These are phyloP conservation scores for Thrips palmi DNA, from an alignment of 1,140 invertebrate genomes.

Conservation along the genomic window DNA sequence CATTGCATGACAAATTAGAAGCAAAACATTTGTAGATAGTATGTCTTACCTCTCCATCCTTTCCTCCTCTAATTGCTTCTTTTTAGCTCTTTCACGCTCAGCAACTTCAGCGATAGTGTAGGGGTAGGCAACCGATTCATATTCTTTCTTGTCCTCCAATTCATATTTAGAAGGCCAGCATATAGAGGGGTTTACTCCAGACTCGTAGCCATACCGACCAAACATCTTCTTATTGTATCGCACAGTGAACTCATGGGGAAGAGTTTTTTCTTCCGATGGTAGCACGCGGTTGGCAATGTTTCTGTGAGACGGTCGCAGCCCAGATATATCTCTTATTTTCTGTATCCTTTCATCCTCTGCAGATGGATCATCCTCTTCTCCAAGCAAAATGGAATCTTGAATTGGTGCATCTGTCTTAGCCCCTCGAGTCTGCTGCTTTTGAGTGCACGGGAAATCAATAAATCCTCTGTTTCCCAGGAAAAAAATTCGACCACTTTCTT, in stretches of 20 bases:
- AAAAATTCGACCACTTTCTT: too few relatives aligned
- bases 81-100: conserved; percentile 23
- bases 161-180: conserved; percentile 38
- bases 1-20: too few relatives aligned
- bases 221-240: conserved; percentile 35
- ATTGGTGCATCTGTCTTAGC: too few relatives aligned
- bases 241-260: conserved; percentile 29
- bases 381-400: too few relatives aligned
- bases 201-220: conserved; percentile 34
- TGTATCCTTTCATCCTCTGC: too few relatives aligned
- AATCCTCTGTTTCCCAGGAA: too few relatives aligned
- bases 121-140: conserved; percentile 37
- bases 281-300: conserved; percentile 29
- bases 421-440: too few relatives aligned
- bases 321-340: conserved; percentile 35
- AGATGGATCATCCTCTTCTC: too few relatives aligned
- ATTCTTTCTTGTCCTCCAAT: conserved; percentile 33
- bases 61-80: conserved; percentile 21
- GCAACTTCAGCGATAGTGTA: conserved; percentile 38
- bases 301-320: conserved; percentile 27
- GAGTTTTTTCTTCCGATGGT: conserved; percentile 28
- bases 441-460: too few relatives aligned
- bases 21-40: too few relatives aligned
- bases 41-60: conserved; percentile 15
- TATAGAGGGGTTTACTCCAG: conserved; percentile 22